These are phyloP conservation scores for Ceratosolen fusciceps DNA, from an alignment of 1,140 invertebrate species.

Conservation along the genomic window DNA sequence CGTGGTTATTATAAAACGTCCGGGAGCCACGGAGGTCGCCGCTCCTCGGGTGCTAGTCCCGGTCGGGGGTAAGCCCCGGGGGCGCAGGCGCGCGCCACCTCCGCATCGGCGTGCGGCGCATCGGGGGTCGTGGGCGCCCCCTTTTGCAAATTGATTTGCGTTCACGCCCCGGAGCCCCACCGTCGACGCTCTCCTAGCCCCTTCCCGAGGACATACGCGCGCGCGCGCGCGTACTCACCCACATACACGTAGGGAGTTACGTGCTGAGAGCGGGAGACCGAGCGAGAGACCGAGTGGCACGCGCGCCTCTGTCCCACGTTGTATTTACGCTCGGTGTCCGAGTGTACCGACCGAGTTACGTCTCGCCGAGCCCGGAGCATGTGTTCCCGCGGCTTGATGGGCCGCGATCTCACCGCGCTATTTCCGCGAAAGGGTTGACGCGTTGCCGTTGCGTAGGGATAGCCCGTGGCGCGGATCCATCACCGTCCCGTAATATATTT, in stretches of 20 bases:
- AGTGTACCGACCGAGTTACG: constrained; percentile 66
- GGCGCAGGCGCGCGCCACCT: constrained; percentile 17
- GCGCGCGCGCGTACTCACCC: too few species aligned
- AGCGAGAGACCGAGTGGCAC: constrained; percentile 60
- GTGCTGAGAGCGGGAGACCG: too few species aligned
- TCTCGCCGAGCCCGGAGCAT: constrained; percentile 64
- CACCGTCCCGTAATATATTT: background rate
- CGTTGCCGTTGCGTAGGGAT: too few species aligned
- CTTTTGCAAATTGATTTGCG: constrained; percentile 71
- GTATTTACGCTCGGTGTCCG: background rate
- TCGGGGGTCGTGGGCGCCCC: constrained; percentile 54
- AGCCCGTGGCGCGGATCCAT: background rate
- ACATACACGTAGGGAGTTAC: too few species aligned
- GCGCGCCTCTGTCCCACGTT: background rate
- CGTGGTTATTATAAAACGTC: constrained; percentile 34
- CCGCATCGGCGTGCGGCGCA: background rate
- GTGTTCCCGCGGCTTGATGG: constrained; percentile 64
- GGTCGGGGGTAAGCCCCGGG: constrained; percentile 12
- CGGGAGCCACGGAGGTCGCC: background rate
- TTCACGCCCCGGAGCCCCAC: constrained; percentile 67
- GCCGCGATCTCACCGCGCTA: background rate
- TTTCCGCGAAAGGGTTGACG: background rate
- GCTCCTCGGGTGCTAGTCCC: background rate
- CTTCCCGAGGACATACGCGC: too few species aligned
- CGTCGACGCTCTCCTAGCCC: constrained; percentile 55